Percentiles rank a stretch among this genome's conserved stretches.
phyloP scores from a whole-genome alignment of 2,113 vertebrate species.

The Atlantisia rogersi region DNA sequence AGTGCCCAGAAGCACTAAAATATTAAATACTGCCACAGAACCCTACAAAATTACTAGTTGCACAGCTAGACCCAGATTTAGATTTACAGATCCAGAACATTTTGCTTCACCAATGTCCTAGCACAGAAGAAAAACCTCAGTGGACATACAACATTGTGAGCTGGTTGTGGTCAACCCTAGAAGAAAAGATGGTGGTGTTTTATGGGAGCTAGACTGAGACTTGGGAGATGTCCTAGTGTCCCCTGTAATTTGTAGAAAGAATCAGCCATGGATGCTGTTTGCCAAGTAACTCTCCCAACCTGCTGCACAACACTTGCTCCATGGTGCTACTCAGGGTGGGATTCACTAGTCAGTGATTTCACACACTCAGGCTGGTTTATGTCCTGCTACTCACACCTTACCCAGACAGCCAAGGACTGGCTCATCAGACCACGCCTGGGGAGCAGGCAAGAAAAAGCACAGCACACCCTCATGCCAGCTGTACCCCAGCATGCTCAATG shows the following conservation, averaged over 20 bases:
- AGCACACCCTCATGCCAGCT: not conserved
- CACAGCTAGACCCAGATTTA: not conserved
- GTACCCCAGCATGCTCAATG: not conserved
- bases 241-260: not conserved
- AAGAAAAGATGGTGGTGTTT: not conserved
- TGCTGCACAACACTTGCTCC: not conserved
- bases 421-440: not conserved
- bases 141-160: not conserved
- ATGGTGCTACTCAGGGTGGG: not conserved
- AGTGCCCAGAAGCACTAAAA: not conserved
- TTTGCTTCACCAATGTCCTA: not conserved
- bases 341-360: not conserved
- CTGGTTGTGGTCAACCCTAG: not conserved
- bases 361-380: not conserved
- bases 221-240: not conserved
- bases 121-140: not conserved
- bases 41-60: not conserved
- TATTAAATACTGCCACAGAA: not conserved
- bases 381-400: not conserved
- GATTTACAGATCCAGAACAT: not conserved
- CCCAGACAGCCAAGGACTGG: not conserved
- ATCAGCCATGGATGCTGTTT: not conserved
- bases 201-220: not conserved
- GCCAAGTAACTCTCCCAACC: not conserved
- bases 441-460: not conserved